Evolutionary conservation across 2,888 invertebrate genomes (phyloP).

Genomic region (Zeuzera pyrina): DNA sequence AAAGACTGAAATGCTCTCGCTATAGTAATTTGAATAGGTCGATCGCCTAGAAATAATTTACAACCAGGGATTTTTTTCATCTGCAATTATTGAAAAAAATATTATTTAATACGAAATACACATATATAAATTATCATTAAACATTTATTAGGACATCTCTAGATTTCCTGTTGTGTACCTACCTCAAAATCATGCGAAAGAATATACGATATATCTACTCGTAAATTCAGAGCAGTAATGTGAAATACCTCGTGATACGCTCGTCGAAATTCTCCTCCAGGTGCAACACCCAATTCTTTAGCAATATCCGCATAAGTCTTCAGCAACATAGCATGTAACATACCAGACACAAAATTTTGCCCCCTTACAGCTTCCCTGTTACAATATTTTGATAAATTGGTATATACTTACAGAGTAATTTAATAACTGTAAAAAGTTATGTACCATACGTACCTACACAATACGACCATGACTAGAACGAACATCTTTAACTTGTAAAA

Average conservation of each 20-base stretch:
- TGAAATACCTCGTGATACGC: constrained; percentile 56
- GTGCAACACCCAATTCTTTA: constrained; percentile 61
- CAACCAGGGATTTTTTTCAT: constrained; percentile 65
- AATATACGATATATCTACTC: background rate
- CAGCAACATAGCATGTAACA: constrained; percentile 61
- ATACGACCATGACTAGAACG: too few relatives aligned
- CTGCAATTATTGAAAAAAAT: constrained; percentile 25
- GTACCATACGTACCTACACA: too few relatives aligned
- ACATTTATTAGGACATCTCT: background rate
- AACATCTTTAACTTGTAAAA: too few relatives aligned
- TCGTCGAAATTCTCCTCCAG: constrained; percentile 61
- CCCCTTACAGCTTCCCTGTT: constrained; percentile 55
- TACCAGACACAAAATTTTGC: constrained; percentile 55
- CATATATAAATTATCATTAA: background rate
- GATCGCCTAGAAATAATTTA: constrained; percentile 59
- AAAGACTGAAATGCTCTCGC: constrained; percentile 60
- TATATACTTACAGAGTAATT: too few relatives aligned
- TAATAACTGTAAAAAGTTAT: too few relatives aligned
- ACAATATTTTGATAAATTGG: background rate
- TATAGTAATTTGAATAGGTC: constrained; percentile 63
- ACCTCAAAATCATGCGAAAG: too few relatives aligned
- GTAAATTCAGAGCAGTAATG: background rate
- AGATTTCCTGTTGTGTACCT: background rate
- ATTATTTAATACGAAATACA: background rate
- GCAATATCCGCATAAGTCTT: constrained; percentile 66